Base-by-base conservation (phyloP, 1,140 invertebrate species). In the Zaprionus davidi region DNA sequence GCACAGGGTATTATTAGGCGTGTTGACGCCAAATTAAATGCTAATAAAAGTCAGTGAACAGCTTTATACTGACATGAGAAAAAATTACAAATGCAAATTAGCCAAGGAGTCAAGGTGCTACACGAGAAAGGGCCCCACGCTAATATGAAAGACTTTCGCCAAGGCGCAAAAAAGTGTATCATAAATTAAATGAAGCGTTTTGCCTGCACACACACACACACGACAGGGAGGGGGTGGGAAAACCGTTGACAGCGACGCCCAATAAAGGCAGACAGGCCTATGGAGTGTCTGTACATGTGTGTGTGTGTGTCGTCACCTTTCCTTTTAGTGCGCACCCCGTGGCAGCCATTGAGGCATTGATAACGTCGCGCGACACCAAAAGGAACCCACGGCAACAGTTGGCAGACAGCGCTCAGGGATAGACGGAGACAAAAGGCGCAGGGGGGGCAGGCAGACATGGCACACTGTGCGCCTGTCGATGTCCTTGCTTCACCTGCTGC, bases 11-110 rank as follows among this genome's bases (percentile, higher is more conserved):
- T 28, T 41, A 7, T 28, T 41, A 7, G 82, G 75, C 74, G 78
- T 80, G 85, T 90, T 82, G 79, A 90, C 34, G 81, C 58, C 41
- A 77, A 90, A 90, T 90, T 90, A 90, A 85, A 82, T 76, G 85
- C 81, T 82, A 79, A 90, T 82, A 82, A 90, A 90, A 90, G 79
- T 82, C 74, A 81, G 56, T 66, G 77, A 87, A 69, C 76, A 72
- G 69, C 55, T 46, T 46, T 82, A 91, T 82, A 84, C 84, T 88
- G 88, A 84, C 78, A 84, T 87, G 81, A 87, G 87, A 85, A 68
- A 91, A 68, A 91, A 91, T 91, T 91, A 88, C 79, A 78, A 87
- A 91, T 91, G 87, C 88, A 87, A 88, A 91, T 91, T 91, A 91
- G 76, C 81, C 74, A 46, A 46, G n/a, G 76, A 69, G 74, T 63